Percentiles rank a stretch among this genome's conserved stretches.
phyloP scores from a whole-genome alignment of 2,888 invertebrate species.

The Ptychoptera albimana region DNA sequence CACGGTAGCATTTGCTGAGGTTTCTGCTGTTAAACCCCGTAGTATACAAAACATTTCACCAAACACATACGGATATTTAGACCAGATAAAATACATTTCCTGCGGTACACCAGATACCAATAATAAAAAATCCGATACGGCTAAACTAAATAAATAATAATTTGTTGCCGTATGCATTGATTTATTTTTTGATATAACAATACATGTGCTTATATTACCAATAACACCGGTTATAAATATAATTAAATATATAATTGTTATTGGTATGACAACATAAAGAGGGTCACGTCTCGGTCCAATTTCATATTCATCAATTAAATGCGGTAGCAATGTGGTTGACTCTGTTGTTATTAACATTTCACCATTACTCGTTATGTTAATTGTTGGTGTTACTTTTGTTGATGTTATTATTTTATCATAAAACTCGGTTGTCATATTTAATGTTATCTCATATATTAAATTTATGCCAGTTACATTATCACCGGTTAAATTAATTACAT shows the following conservation, averaged over 20 bases:
- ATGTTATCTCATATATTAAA: no score
- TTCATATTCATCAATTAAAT: no score
- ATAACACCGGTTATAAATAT: conserved; percentile 65
- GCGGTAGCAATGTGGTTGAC: no score
- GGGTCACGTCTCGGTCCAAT: conserved; percentile 34
- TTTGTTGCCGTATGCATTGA: conserved; percentile 72
- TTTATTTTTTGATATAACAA: conserved; percentile 66
- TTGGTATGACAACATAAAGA: conserved; percentile 47
- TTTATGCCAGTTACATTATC: no score
- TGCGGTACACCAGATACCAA: conserved; percentile 63
- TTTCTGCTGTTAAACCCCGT: conserved; percentile 63
- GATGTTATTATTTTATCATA: no score
- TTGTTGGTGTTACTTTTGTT: no score
- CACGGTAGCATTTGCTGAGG: conserved; percentile 62
- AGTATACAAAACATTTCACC: conserved; percentile 65
- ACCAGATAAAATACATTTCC: conserved; percentile 67
- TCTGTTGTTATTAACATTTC: no score
- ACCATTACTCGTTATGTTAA: no score
- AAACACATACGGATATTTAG: conserved; percentile 59
- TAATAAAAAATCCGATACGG: conserved; percentile 66
- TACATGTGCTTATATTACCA: conserved; percentile 70
- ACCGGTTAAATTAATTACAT: no score
- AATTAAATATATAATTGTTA: conserved; percentile 57
- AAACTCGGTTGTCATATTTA: no score
- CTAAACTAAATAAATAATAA: conserved; percentile 70